Evolutionary conservation across 2,113 vertebrate species (phyloP), one percentile per base, ranked within the genome.

Genomic region (Potamarius usumacintae): DNA sequence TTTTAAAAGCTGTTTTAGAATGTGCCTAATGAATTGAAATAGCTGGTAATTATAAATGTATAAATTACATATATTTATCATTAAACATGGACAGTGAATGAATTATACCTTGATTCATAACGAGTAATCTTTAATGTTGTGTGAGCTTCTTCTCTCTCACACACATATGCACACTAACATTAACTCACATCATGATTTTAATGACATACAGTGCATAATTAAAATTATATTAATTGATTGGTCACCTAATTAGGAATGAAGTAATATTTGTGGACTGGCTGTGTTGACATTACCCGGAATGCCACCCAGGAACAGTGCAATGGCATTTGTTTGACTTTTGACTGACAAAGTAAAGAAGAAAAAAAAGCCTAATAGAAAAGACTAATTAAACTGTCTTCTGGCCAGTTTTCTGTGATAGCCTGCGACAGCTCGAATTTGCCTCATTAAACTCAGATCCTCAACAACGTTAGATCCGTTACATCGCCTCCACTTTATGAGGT

Each of bases 161-260:
- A 52, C 85, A 80, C 20, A 34, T 18, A 48, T 6, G 17, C n/a
- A 78, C 85, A 86, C n/a, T 8, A n/a, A 78, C 42, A 65, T 42
- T 84, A n/a, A 55, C 92, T 87, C 85, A 86, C 71, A 93, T 94
- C 94, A 95, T 94, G 92, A 92, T 92, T 92, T 92, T 93, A 91
- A 93, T 92, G 93, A 92, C 90, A 92, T 89, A 72, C 85, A 90
- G 89, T 93, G 91, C 94, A 93, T 94, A 93, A 94, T 94, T 94
- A 94, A 92, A 93, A 94, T 93, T 92, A 94, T 92, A 67, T 88
- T 90, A 93, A 93, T 88, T 95, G 95, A 95, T 94, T 94, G 93
- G 92, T 69, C 86, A 90, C 89, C 94, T 94, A 95, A 95, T 95
- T 94, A 93, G 92, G 89, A 89, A 89, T 67, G 89, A 89, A 89